Base-by-base conservation (phyloP, 2,113 vertebrate genomes). In the Neogobius melanostomus region DNA sequence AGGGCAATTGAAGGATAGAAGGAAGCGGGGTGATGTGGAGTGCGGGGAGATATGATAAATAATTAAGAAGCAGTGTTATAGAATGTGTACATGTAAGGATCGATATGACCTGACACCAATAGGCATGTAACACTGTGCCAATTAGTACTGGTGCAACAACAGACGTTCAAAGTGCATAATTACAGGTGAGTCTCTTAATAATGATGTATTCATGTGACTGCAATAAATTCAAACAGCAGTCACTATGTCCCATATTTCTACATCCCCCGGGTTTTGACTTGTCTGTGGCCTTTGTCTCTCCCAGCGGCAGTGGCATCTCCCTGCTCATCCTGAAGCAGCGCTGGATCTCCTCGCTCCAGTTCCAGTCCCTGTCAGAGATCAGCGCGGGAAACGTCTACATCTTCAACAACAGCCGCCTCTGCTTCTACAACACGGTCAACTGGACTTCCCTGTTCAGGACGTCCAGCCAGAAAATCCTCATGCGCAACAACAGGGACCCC, bases 351-450 rank as follows among this genome's bases (percentile, higher is more conserved):
- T 97, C 97, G 0, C 93, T 99, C 7, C 95, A 97, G 44, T 95
- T 99, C 69, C 96, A 98, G 86, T 97, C 98, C 0, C 75, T 99
- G 82, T 94, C 93, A 59, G 97, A 99, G 79, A 98, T 99, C 91
- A 99, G 97, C 9, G 98, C 98, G 0, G 98, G 98, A 15, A 99
- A 95, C 21, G 93, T 99, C 77, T 99, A 99, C 77, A 95, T 99
- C 78, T 95, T 95, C n/a, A 97, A 99, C 92, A 99, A 99, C 87
- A 97, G 92, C 88, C 96, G 95, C 47, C 60, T 99, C 59, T 99
- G 98, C 82, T 99, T 96, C 87, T 99, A 99, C 88, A 95, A 98
- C 87, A 99, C 98, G 0, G 94, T 99, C 86, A 99, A 99, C 87
- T 99, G 98, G 98, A 98, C 92, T 4, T 93, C 94, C 0, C 94